These are phyloP conservation scores for Pandemis cinnamomeana DNA, from an alignment of 2,888 invertebrate genomes.

Conservation along the genomic window DNA sequence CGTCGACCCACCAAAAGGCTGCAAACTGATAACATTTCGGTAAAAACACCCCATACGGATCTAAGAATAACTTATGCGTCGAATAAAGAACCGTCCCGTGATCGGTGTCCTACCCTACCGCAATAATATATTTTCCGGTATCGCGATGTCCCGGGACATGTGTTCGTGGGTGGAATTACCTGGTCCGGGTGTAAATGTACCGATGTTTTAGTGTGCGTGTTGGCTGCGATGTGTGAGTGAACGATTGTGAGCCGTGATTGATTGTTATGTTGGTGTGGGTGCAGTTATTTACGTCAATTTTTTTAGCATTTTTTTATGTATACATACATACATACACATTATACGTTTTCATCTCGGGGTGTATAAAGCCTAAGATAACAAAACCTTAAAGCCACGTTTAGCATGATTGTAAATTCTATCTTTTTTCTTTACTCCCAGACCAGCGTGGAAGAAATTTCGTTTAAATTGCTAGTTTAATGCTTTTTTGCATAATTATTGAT, in stretches of 20 bases:
- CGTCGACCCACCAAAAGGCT: background rate
- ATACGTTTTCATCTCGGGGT: no score
- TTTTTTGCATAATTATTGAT: no score
- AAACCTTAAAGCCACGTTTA: no score
- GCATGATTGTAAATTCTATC: no score
- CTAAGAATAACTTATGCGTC: conserved; percentile 8
- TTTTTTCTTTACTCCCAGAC: no score
- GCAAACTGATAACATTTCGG: background rate
- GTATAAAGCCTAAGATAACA: no score
- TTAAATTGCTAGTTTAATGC: no score
- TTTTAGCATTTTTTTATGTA: no score
- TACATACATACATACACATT: no score
- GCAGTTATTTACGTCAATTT: no score
- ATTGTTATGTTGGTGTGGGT: background rate
- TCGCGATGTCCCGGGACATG: conserved; percentile 29
- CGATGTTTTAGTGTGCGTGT: conserved; percentile 3
- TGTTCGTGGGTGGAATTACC: conserved; percentile 28
- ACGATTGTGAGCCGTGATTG: background rate
- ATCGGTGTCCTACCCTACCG: conserved; percentile 2
- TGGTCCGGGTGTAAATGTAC: conserved; percentile 18
- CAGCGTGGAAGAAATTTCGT: no score
- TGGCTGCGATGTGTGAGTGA: background rate
- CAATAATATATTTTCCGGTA: conserved; percentile 35
- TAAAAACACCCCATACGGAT: background rate
- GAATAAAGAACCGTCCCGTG: background rate